Base-by-base conservation (phyloP, 1,140 invertebrate species). In the Orchestia grillus region DNA sequence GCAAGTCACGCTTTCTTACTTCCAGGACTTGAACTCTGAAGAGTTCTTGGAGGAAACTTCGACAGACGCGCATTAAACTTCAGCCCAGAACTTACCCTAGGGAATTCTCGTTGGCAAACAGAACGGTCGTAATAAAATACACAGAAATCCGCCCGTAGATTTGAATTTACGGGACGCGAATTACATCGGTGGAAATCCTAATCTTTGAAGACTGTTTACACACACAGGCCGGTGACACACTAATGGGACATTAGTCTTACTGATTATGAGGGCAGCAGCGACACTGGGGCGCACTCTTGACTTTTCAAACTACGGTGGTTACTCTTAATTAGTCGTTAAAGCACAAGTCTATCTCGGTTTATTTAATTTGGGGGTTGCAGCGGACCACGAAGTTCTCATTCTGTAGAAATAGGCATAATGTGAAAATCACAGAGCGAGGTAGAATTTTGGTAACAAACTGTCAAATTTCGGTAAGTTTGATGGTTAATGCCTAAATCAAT, bases 61-160 rank as follows among this genome's bases (percentile, higher is more conserved):
- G 28, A 77, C 28, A 8, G 62, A 77, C 36, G 62, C 62, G 62
- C 62, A 77, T 77, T 77, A 77, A 77, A 77, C 15, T 77, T 77
- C 11, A 77, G 62, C 11, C 11, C 1, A 77, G 28, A 77, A 77
- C 62, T 77, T 28, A 77, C 62, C 62, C 62, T 19, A 77, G 62
- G 62, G 62, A 77, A 77, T 77, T 77, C 62, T 77, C 62, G 62
- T 77, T 77, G 62, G 62, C 62, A 77, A 77, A 77, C 62, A 77
- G 62, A 77, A 77, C 11, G 28, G 11, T 77, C 11, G 62, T 36
- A 77, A 77, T 77, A 77, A 77, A 77, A 77, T 77, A 77, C 62
- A 77, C 62, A 77, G 62, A 77, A 77, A 28, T 77, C 62, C 62
- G 62, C 62, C 62, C 36, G 62, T 28, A 53, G 6, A 19, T 19